Evolutionary conservation across 2,888 invertebrate genomes (phyloP).

Genomic region (Ophioninae sp.): DNA sequence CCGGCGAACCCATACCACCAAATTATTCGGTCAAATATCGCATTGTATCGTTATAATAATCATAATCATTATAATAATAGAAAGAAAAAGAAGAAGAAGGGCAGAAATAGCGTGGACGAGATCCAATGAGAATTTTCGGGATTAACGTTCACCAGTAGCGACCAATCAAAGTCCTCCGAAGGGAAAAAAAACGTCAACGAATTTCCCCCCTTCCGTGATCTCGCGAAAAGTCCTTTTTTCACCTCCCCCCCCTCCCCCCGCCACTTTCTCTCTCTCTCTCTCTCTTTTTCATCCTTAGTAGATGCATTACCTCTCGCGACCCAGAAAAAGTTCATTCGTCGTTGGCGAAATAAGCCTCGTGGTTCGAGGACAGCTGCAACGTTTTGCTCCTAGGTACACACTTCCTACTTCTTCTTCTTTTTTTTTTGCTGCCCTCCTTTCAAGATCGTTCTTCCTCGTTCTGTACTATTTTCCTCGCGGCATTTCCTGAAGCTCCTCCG

Average conservation of each 20-base stretch:
- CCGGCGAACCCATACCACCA: background rate
- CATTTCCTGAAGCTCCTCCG: slow-evolving; percentile 43
- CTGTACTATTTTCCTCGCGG: slow-evolving; percentile 21
- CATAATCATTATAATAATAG: background rate
- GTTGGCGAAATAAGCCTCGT: slow-evolving; percentile 49
- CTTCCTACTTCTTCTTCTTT: slow-evolving; percentile 64
- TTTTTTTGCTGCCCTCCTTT: slow-evolving; percentile 56
- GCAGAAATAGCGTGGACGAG: slow-evolving; percentile 52
- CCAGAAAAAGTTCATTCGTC: slow-evolving; percentile 67
- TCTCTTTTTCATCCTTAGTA: background rate
- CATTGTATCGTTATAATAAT: slow-evolving; percentile 20
- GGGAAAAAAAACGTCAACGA: slow-evolving; percentile 37
- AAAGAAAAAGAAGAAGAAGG: slow-evolving; percentile 1
- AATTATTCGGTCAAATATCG: slow-evolving; percentile 7
- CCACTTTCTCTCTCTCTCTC: background rate
- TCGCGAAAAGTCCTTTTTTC: slow-evolving; percentile 33
- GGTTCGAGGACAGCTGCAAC: slow-evolving; percentile 66
- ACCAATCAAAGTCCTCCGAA: slow-evolving; percentile 64
- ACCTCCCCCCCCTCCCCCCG: slow-evolving; percentile 44
- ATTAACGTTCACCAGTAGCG: slow-evolving; percentile 62
- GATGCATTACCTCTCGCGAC: slow-evolving; percentile 47
- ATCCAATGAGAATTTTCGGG: slow-evolving; percentile 72
- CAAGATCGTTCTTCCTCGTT: slow-evolving; percentile 48
- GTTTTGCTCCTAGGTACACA: slow-evolving; percentile 52
- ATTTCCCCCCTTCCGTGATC: background rate